Evolutionary conservation across 2,797 vertebrate species (phyloP).

Genomic region (Falco columbarius): DNA sequence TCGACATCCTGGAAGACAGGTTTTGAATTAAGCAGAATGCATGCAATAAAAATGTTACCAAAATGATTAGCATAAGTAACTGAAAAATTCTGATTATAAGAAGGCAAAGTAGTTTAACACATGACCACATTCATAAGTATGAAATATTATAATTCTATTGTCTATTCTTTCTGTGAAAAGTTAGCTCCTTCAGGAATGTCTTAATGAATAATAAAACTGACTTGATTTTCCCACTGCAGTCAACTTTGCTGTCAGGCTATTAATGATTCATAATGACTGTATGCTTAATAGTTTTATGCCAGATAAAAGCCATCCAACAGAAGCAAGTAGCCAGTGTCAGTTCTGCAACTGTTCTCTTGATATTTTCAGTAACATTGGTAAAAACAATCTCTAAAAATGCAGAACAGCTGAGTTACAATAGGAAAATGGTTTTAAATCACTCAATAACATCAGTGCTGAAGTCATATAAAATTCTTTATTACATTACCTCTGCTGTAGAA

Average conservation of each 20-base stretch:
- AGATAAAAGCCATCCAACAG: constrained; percentile 76
- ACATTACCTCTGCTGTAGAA: constrained; percentile 52
- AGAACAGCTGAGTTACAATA: constrained; percentile 67
- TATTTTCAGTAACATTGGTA: constrained; percentile 66
- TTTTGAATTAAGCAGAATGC: constrained; percentile 45
- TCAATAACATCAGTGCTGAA: constrained; percentile 53
- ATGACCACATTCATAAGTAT: constrained; percentile 74
- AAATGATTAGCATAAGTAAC: constrained; percentile 74
- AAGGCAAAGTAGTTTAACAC: constrained; percentile 68
- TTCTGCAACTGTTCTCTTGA: constrained; percentile 61
- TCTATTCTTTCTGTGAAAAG: constrained; percentile 79
- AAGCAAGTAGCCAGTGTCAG: constrained; percentile 69
- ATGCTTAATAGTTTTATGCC: constrained; percentile 75
- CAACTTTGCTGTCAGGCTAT: constrained; percentile 81
- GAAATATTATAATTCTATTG: constrained; percentile 80
- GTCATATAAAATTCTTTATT: constrained; percentile 70
- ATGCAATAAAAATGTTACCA: constrained; percentile 64
- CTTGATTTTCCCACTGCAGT: constrained; percentile 80
- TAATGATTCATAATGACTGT: constrained; percentile 83
- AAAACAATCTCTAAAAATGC: constrained; percentile 70
- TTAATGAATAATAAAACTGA: constrained; percentile 84
- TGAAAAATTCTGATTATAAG: constrained; percentile 70
- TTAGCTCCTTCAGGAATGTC: constrained; percentile 78
- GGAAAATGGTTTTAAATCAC: constrained; percentile 71
- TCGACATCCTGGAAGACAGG: neutral